Evolutionary conservation across 2,113 vertebrate genomes (phyloP).

Genomic region (Nematolebias whitei): DNA sequence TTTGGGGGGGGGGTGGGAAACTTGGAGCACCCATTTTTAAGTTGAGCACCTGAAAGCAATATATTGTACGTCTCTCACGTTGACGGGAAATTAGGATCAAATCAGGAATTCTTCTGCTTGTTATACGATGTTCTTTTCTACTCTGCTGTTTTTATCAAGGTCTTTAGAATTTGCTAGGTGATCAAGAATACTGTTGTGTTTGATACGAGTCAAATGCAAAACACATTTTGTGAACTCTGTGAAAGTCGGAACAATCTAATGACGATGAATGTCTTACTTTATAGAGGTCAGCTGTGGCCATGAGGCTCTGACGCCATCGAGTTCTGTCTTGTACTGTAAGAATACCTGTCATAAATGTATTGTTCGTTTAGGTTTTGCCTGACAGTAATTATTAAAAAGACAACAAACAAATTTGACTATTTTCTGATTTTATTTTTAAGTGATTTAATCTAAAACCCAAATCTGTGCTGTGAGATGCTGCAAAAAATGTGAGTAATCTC

Average conservation of each 20-base stretch:
- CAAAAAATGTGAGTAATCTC: no score
- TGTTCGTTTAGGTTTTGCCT: constrained; percentile 78
- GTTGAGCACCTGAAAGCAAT: constrained; percentile 79
- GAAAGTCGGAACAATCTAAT: constrained; percentile 81
- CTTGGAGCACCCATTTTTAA: constrained; percentile 54
- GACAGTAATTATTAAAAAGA: constrained; percentile 80
- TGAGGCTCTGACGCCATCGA: constrained; percentile 63
- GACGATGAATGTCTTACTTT: constrained; percentile 83
- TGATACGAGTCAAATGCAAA: constrained; percentile 77
- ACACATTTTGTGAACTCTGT: constrained; percentile 73
- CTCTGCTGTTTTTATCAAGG: constrained; percentile 81
- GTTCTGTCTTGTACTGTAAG: constrained; percentile 81
- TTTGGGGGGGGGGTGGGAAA: background rate
- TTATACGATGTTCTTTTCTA: constrained; percentile 81
- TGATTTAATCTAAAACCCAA: background rate
- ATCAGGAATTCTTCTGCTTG: constrained; percentile 84
- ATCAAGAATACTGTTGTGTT: constrained; percentile 71
- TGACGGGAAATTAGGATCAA: constrained; percentile 76
- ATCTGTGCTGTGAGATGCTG: background rate
- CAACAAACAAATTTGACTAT: constrained; percentile 35
- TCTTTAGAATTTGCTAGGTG: constrained; percentile 78
- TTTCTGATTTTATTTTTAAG: background rate
- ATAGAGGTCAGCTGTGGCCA: constrained; percentile 70
- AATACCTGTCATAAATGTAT: constrained; percentile 82
- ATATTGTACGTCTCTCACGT: constrained; percentile 75